A percentile compares a stretch with the other conserved stretches of the same genome.
Conservation (phyloP, 2,113 vertebrate species). For the Melanerpes aurifrons region DNA sequence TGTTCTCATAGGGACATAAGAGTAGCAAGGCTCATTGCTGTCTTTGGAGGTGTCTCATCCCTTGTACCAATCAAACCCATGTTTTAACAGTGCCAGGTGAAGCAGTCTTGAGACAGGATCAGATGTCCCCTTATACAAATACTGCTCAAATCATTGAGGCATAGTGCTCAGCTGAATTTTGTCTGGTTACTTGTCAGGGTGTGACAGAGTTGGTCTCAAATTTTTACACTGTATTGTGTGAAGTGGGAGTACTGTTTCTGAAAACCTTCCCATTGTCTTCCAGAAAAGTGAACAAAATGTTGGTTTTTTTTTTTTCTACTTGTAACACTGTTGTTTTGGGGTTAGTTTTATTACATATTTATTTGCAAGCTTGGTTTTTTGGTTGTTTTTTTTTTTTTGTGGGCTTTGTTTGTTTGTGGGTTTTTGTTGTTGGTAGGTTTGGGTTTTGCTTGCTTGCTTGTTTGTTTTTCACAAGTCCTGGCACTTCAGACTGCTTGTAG, state of each 20-base stretch:
- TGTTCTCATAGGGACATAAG: fast-evolving
- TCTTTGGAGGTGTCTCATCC: background rate
- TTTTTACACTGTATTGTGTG: background rate
- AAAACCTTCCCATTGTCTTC: background rate
- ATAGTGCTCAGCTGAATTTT: background rate
- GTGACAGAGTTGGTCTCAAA: background rate
- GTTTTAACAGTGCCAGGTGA: background rate
- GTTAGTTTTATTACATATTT: too few species aligned
- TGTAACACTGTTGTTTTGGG: background rate
- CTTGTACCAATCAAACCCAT: fast-evolving
- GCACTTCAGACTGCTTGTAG: background rate
- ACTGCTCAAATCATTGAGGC: background rate
- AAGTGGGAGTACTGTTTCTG: background rate
- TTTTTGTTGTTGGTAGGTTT: too few species aligned
- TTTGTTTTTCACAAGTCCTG: background rate
- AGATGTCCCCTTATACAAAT: background rate
- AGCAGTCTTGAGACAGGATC: background rate
- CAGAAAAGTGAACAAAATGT: background rate
- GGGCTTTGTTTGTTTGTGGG: background rate
- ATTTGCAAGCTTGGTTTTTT: too few species aligned
- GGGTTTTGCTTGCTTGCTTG: background rate
- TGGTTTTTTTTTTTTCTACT: background rate
- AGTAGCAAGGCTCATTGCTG: background rate
- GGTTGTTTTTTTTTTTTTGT: background rate
- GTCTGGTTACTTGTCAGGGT: background rate